Base-by-base conservation (phyloP, 2,797 vertebrate species). In the Linurgus olivaceus region DNA sequence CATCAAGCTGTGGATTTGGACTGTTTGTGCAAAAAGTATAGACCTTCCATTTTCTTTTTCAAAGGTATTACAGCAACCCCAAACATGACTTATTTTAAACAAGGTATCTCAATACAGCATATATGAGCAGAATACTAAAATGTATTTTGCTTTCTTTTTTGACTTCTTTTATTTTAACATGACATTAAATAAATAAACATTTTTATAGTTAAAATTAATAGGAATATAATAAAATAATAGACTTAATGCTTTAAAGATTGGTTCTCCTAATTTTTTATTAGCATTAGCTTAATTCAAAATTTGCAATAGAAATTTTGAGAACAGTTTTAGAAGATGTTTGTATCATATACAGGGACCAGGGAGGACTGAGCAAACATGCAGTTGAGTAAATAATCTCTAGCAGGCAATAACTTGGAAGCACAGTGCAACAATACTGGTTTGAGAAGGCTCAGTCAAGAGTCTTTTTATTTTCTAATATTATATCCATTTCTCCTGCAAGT, bases 111-210 rank as follows among this genome's bases (percentile, higher is more conserved):
- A 44, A 47, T 58, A 48, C 81, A 40, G 20, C 74, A 48, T 71
- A 37, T 47, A 73, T 48, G 90, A 87, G 52, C 45, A 58, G 45
- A 93, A 29, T 37, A 40, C 17, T 5, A 28, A 78, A 80, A 42
- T 61, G 28, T 50, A 42, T 70, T 93, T 88, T 91, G 31, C 33
- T 59, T 85, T 55, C 21, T 94, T 95, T 90, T 55, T 11, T 86
- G 61, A 58, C 52, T 93, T 59, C 31, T 23, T 88, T 86, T 75
- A 26, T 77, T 72, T 95, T 90, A 86, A 77, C 89, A 82, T 85
- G 14, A 66, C 48, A 81, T 83, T 17, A 84, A 70, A 84, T 91
- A 91, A 52, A 54, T 13, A 84, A 85, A 2, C 5, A 55, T n/a
- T 51, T 57, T 82, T 13, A 35, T 31, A 29, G 40, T 62, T 54